These are phyloP conservation scores for Accipiter cooperii DNA, from an alignment of 2,113 vertebrate genomes.

Conservation along the genomic window DNA sequence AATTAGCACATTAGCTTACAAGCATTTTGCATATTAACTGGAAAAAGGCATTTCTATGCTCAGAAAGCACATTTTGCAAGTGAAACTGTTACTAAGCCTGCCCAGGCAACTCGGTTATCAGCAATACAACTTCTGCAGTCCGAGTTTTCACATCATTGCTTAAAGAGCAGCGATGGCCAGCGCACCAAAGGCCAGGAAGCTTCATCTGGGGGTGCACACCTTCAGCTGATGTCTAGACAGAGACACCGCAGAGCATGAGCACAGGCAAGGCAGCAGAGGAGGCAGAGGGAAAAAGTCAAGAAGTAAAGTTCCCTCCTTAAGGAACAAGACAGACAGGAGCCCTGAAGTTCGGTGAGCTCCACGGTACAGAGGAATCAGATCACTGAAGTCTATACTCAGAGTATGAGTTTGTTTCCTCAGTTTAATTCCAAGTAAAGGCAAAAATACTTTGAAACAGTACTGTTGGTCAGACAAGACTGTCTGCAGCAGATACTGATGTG, in stretches of 20 bases:
- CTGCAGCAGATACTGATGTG: neutral
- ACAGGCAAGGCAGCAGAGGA: neutral
- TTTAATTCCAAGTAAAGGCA: neutral
- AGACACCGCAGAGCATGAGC: neutral
- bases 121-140: neutral
- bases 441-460: neutral
- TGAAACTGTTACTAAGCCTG: neutral
- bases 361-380: neutral
- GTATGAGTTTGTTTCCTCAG: neutral
- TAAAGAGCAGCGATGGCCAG: neutral
- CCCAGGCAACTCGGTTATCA: neutral
- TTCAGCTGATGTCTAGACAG: neutral
- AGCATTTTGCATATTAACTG: neutral
- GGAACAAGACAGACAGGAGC: neutral
- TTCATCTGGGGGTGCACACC: neutral
- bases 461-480: neutral
- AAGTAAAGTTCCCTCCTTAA: neutral
- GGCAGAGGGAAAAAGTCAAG: neutral
- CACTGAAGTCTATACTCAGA: neutral
- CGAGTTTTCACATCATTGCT: neutral
- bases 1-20: neutral
- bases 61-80: neutral
- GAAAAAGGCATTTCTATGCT: neutral
- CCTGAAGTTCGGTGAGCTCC: neutral
- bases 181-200: neutral